phyloP scores from a whole-genome alignment of 2,113 vertebrate genomes.

The Mastomys coucha region DNA sequence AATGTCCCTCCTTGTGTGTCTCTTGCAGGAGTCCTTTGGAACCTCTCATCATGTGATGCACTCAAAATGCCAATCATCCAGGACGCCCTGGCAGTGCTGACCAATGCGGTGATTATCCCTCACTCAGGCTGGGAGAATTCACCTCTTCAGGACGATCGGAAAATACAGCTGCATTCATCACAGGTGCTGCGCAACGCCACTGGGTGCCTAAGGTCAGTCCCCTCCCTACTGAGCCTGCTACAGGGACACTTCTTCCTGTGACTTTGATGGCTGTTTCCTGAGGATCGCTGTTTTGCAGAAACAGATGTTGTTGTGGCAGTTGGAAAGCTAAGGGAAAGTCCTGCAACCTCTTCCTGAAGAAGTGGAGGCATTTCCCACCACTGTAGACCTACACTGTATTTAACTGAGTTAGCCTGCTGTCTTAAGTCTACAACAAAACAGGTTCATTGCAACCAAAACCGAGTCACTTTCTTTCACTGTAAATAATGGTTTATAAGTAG shows the following conservation, averaged over 20 bases:
- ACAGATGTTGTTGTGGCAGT: neutral
- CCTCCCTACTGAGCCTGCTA: neutral
- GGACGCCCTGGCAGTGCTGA: slow-evolving; percentile 97
- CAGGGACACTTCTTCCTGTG: neutral
- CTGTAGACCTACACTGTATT: neutral
- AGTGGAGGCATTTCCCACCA: fast-evolving
- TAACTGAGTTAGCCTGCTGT: neutral
- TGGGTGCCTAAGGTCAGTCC: slow-evolving; percentile 96
- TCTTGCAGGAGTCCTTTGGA: slow-evolving; percentile 96
- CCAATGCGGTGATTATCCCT: slow-evolving; percentile 98
- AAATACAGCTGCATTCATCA: slow-evolving; percentile 97
- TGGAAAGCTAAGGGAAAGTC: neutral
- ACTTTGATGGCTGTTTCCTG: neutral
- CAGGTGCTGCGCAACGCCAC: slow-evolving; percentile 99
- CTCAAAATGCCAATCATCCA: slow-evolving; percentile 99
- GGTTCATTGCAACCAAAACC: neutral
- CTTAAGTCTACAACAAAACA: neutral
- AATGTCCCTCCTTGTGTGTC: slow-evolving; percentile 39
- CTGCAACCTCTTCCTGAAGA: neutral
- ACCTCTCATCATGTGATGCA: slow-evolving; percentile 98
- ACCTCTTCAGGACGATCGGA: slow-evolving; percentile 96
- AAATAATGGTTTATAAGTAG: neutral
- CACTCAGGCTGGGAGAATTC: slow-evolving; percentile 98
- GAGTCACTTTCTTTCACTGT: neutral
- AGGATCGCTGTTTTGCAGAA: neutral